Evolutionary conservation across 2,888 invertebrate genomes (phyloP).

Genomic region (Poecilus cupreus): DNA sequence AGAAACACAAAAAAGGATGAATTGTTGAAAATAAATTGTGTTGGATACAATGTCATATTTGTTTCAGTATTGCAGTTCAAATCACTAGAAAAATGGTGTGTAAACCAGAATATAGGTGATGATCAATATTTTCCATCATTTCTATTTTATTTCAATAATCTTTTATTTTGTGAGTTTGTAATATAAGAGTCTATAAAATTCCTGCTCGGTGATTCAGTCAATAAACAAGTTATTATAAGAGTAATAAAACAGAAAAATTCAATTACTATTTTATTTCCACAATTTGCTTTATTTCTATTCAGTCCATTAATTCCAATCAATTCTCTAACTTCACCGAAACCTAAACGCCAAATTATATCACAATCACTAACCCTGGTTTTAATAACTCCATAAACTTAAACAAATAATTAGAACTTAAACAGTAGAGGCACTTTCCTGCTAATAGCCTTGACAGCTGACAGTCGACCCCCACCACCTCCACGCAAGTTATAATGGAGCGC

Average conservation of each 20-base stretch:
- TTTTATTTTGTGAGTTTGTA: too few relatives aligned
- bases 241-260: slow-evolving; percentile 19
- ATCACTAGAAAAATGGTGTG: too few relatives aligned
- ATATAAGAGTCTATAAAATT: neutral
- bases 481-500: neutral
- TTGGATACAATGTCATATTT: too few relatives aligned
- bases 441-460: neutral
- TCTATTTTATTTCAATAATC: too few relatives aligned
- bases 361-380: neutral
- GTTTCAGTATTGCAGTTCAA: too few relatives aligned
- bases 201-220: neutral
- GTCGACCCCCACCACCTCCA: neutral
- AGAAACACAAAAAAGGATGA: too few relatives aligned
- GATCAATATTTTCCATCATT: too few relatives aligned
- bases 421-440: neutral
- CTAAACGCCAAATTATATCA: neutral
- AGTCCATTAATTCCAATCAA: slow-evolving; percentile 18
- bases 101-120: too few relatives aligned
- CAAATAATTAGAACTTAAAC: slow-evolving; percentile 20
- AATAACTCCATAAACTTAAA: slow-evolving; percentile 33
- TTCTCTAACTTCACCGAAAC: neutral
- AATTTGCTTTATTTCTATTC: slow-evolving; percentile 9
- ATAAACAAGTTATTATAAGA: slow-evolving; percentile 4
- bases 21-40: too few relatives aligned
- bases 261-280: slow-evolving; percentile 6